Percentiles rank a stretch among this genome's conserved stretches.
Conservation (phyloP, 2,888 invertebrate species). For the Leucoma salicis region DNA sequence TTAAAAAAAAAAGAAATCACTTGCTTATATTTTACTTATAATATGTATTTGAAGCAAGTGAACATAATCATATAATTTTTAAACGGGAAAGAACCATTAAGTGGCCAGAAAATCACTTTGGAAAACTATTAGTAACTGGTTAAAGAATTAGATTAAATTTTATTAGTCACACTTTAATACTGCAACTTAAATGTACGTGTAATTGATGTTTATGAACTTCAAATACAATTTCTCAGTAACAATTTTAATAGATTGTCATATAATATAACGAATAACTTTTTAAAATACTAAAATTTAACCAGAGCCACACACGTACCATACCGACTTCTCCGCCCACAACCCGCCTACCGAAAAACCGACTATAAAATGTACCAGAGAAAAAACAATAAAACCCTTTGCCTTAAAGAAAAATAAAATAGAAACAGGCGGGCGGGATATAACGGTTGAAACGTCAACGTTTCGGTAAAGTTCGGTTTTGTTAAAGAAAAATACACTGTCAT, state of each 20-base stretch:
- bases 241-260: neutral
- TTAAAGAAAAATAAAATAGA: conserved; percentile 48
- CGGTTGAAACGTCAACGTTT: conserved; percentile 27
- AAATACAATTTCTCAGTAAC: no score
- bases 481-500: neutral
- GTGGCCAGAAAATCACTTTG: no score
- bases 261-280: conserved; percentile 4
- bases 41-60: no score
- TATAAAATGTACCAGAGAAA: conserved; percentile 62
- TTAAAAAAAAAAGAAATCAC: no score
- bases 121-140: no score
- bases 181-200: no score
- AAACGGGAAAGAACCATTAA: no score
- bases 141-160: no score
- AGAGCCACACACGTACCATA: conserved; percentile 45
- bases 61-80: no score
- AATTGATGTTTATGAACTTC: no score
- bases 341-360: conserved; percentile 77
- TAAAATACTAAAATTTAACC: conserved; percentile 27
- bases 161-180: no score
- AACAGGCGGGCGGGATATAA: conserved; percentile 41
- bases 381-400: conserved; percentile 71
- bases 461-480: conserved; percentile 17
- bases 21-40: no score
- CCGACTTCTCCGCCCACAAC: conserved; percentile 56